Evolutionary conservation across 1,140 invertebrate species (phyloP).

Genomic region (Conopomorpha cramerella): DNA sequence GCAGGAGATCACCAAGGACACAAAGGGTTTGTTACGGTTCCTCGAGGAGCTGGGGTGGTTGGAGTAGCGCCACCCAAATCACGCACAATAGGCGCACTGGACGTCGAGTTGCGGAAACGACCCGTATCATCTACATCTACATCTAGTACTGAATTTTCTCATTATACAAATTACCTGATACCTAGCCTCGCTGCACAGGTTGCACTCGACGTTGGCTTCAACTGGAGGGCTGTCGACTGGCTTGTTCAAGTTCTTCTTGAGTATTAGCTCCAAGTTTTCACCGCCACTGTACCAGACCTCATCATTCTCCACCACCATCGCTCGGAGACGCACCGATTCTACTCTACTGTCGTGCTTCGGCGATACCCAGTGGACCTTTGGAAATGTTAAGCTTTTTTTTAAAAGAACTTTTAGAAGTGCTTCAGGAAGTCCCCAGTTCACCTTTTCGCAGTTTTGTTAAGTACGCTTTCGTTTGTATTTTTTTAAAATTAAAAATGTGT

Average conservation of each 20-base stretch:
- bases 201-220: conserved; percentile 14
- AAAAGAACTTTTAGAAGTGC: too few species aligned
- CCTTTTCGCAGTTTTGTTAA: too few species aligned
- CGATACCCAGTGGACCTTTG: conserved; percentile 49
- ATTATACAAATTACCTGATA: conserved; percentile 29
- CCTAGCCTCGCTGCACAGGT: conserved; percentile 39
- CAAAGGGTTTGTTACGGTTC: too few species aligned
- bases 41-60: too few species aligned
- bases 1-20: too few species aligned
- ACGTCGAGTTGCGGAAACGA: too few species aligned
- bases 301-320: conserved; percentile 39
- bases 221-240: conserved; percentile 27
- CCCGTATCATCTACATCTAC: not conserved
- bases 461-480: too few species aligned
- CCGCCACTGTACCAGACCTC: conserved; percentile 35
- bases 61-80: too few species aligned
- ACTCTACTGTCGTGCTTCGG: conserved; percentile 22
- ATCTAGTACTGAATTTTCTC: not conserved
- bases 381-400: too few species aligned
- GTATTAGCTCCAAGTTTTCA: conserved; percentile 21
- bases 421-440: too few species aligned
- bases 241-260: conserved; percentile 24
- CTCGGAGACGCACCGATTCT: conserved; percentile 26
- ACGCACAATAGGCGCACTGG: too few species aligned
- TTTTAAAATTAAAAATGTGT: too few species aligned